A percentile compares a stretch with the other conserved stretches of the same genome.
Evolutionary conservation across 1,140 invertebrate genomes (phyloP).

Genomic region (Patella vulgata): DNA sequence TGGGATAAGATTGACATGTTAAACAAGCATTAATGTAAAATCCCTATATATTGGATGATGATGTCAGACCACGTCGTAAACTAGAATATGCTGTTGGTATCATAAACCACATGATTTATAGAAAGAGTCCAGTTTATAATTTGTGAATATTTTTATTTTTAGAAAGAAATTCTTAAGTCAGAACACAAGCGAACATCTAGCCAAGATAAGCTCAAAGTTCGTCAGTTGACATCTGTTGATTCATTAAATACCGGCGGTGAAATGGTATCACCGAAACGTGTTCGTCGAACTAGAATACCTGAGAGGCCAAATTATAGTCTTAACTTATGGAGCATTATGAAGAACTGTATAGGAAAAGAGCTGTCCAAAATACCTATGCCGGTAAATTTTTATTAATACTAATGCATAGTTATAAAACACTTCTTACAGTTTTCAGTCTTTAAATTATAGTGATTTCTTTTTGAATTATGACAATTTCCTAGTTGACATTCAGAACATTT

Average conservation of each 20-base stretch:
- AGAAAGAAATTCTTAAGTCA: constrained; percentile 21
- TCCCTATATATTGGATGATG: too few species aligned
- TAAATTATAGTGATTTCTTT: background rate
- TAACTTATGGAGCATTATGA: constrained; percentile 98
- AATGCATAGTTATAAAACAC: too few species aligned
- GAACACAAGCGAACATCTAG: constrained; percentile 38
- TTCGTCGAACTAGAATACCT: constrained; percentile 82
- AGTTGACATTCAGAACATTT: background rate
- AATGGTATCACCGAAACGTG: constrained; percentile 28
- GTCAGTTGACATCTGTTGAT: constrained; percentile 6
- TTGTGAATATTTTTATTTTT: too few species aligned
- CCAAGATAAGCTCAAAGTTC: constrained; percentile 33
- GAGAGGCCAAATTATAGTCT: constrained; percentile 95
- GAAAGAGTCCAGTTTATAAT: too few species aligned
- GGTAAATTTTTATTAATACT: constrained; percentile 69
- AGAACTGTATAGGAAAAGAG: constrained; percentile 99
- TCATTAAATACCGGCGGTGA: background rate
- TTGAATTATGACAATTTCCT: too few species aligned
- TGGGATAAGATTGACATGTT: too few species aligned
- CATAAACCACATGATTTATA: too few species aligned
- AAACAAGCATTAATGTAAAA: too few species aligned
- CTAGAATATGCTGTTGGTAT: too few species aligned
- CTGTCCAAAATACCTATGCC: constrained; percentile 99
- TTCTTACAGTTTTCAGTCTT: background rate
- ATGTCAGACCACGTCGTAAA: too few species aligned